Evolutionary conservation across 2,113 vertebrate species (phyloP), one percentile per base, ranked within the genome.

Genomic region (Sylvietta virens): DNA sequence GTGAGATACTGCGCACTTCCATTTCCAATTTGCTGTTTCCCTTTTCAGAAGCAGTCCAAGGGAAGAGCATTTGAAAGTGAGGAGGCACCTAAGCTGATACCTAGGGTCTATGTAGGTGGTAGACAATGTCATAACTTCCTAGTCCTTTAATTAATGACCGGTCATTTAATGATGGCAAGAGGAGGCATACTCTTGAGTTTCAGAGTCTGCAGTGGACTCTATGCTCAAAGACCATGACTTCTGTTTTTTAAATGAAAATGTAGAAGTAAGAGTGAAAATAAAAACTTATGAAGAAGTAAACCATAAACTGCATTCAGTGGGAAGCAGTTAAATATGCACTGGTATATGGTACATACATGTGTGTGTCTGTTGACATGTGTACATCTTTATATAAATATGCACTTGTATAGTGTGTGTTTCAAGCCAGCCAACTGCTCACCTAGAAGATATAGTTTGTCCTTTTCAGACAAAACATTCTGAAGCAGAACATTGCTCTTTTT

Each of bases 221-320:
- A 4, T 0, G 0, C 27, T 83, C 67, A 53, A 81, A 70, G 53
- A 51, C 26, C 20, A 14, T 37, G 44, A 56, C 30, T 88, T 62
- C 45, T 67, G 21, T 72, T 88, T 81, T 30, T 83, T 47, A 78
- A 67, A 71, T n/a, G 11, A 26, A 74, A 73, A 50, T 60, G 42
- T 47, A 23, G 58, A 92, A 97, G 47, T 62, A 86, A 67, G 33
- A 77, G 30, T 88, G 60, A 92, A 94, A 93, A 83, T 27, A 54
- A 74, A 66, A 69, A 15, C 44, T 20, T 62, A 51, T 0, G 0
- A 78, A 67, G 61, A 8, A 22, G 39, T 64, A 60, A 88, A 60
- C 15, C 28, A 33, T 58, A 17, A 73, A 37, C 9, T 54, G 20
- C 7, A 27, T 42, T 48, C 15, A 33, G 12, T 48, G n/a, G 40